These are phyloP conservation scores for Fissipunctia ypsillon DNA, from an alignment of 2,888 invertebrate genomes.

Conservation along the genomic window DNA sequence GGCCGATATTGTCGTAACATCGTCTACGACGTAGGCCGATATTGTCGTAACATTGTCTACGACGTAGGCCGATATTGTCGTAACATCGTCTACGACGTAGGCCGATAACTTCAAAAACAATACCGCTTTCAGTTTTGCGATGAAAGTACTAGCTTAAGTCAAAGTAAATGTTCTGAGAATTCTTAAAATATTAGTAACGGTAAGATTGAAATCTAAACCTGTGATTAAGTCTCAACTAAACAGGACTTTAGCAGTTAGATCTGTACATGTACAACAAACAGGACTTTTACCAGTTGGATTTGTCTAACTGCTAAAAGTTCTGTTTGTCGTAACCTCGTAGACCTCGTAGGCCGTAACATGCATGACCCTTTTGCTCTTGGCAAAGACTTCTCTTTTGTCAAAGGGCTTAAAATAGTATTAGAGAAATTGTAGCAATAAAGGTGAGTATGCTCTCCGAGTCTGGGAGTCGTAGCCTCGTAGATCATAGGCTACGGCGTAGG, in stretches of 20 bases:
- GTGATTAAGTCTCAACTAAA: no score
- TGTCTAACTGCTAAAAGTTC: background rate
- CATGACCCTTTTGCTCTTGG: no score
- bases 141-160: background rate
- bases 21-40: no score
- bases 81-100: conserved; percentile 10
- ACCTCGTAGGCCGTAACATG: no score
- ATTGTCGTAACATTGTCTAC: conserved; percentile 1
- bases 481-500: background rate
- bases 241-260: no score
- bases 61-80: no score
- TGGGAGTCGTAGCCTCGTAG: background rate
- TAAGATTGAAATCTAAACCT: no score
- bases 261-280: no score
- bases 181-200: background rate
- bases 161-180: background rate
- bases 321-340: background rate
- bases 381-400: no score
- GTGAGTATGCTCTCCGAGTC: no score
- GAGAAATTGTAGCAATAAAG: background rate
- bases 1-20: no score
- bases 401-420: background rate
- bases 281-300: no score
- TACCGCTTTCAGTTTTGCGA: background rate
- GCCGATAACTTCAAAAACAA: background rate